Conservation (phyloP, 2,113 vertebrate genomes). For the Vidua chalybeata region DNA sequence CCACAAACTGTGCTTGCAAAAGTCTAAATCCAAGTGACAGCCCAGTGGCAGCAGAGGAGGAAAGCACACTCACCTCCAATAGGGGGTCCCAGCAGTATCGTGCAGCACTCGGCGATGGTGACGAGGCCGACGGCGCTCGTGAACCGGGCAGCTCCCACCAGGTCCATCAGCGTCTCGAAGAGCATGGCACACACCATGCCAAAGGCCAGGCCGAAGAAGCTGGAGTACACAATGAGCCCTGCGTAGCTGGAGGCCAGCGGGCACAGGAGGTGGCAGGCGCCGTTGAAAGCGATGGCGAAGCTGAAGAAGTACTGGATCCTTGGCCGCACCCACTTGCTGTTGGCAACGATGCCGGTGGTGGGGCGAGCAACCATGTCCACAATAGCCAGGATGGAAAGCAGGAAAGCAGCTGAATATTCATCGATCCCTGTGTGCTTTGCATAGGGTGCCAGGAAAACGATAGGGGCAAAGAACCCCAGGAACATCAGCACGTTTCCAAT, state of each 20-base stretch:
- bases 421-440: conserved; percentile 78
- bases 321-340: conserved; percentile 77
- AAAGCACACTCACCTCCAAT: conserved; percentile 76
- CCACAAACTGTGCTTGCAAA: not conserved
- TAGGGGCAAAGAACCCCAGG: conserved; percentile 81
- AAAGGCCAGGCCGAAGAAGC: conserved; percentile 77
- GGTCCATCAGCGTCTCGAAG: conserved; percentile 85
- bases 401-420: conserved; percentile 78
- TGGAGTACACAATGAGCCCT: conserved; percentile 63
- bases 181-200: conserved; percentile 83
- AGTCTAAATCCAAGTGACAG: not conserved
- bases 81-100: conserved; percentile 81
- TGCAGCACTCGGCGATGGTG: conserved; percentile 82
- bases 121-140: conserved; percentile 80
- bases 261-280: conserved; percentile 80
- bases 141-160: conserved; percentile 77
- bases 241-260: conserved; percentile 73
- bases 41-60: not conserved
- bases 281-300: conserved; percentile 79
- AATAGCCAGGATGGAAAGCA: conserved; percentile 78
- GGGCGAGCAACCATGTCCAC: conserved; percentile 82
- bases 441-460: conserved; percentile 82
- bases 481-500: conserved; percentile 81
- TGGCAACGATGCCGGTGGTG: conserved; percentile 75
- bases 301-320: conserved; percentile 83